Conservation (phyloP, 37 sponge, comb jelly and placozoan genomes). For the Bolinopsis microptera region DNA sequence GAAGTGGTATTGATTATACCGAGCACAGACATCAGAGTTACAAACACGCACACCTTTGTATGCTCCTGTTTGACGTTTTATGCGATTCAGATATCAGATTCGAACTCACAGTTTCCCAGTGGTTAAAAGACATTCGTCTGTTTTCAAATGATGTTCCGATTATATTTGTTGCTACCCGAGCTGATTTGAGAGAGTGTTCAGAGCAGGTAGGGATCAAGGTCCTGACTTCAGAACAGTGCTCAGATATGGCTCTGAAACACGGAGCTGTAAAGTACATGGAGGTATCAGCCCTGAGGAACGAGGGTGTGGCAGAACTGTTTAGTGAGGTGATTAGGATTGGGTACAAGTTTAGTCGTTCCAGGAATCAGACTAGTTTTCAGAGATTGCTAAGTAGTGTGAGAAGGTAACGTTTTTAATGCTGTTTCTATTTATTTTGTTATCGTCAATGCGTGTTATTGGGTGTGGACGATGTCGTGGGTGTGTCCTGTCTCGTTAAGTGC, state of each 20-base stretch:
- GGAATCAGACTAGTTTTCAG: too few relatives aligned
- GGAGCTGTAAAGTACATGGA: neutral
- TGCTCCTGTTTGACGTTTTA: neutral
- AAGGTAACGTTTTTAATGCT: too few relatives aligned
- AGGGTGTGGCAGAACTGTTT: neutral
- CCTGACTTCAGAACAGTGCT: neutral
- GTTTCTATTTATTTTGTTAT: too few relatives aligned
- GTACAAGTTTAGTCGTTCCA: neutral
- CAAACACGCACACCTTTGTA: neutral
- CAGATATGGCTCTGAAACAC: neutral
- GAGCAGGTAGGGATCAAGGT: neutral
- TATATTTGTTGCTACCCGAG: neutral
- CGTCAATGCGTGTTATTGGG: too few relatives aligned
- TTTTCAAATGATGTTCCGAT: neutral
- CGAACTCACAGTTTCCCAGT: neutral
- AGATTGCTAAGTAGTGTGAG: too few relatives aligned
- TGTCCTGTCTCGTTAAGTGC: too few relatives aligned
- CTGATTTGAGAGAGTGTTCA: neutral
- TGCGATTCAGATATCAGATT: neutral
- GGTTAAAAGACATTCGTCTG: neutral
- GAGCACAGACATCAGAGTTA: too few relatives aligned
- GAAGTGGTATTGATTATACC: neutral
- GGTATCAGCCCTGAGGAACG: neutral
- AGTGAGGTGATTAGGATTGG: too few relatives aligned
- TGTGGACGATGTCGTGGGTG: too few relatives aligned